Evolutionary conservation across 2,888 invertebrate genomes (phyloP), one percentile per base, ranked within the genome.

Genomic region (Acrocera orbiculus): DNA sequence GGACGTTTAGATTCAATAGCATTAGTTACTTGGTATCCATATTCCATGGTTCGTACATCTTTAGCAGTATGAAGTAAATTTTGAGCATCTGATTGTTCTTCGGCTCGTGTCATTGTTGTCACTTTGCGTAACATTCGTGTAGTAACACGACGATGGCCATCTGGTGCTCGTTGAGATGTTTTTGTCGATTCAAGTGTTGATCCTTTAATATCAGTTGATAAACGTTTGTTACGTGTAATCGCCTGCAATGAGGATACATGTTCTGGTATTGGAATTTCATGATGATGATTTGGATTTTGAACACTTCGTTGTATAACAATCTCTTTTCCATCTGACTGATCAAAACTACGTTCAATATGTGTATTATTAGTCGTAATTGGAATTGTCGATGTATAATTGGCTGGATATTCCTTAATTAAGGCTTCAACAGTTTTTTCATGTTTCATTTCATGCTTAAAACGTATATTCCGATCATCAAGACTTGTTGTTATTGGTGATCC

Each of bases 81-180:
- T 51, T 85, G 79, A 23, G 74, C 65, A 27, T 47, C 47, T 41
- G 74, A 70, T 46, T 76, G 72, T 56, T 87, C 85, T 55, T 87
- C 86, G 25, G 85, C 87, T 11, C 86, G 69, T 41, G 83, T 81
- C 45, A 89, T 56, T 3, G 87, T 87, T 22, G 87, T 89, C 47
- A 89, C 83, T 58, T 86, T 87, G 41, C 83, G 69, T 76, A 42
- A 87, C 81, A 52, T 82, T 73, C 26, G 86, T 27, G 86, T 82
- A 16, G 85, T 87, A 44, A 87, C 81, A 44, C 83, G 72, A 40
- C 81, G 69, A 52, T 77, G 75, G 24, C 85, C 83, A 52, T 73
- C 76, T 43, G 78, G 75, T 38, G 76, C 76, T 53, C 74, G 73
- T 58, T 77, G 73, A 56, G 80, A 79, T 50, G 81, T 76, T 62